Conservation (phyloP, 2,888 invertebrate species). For the Meganola albula region DNA sequence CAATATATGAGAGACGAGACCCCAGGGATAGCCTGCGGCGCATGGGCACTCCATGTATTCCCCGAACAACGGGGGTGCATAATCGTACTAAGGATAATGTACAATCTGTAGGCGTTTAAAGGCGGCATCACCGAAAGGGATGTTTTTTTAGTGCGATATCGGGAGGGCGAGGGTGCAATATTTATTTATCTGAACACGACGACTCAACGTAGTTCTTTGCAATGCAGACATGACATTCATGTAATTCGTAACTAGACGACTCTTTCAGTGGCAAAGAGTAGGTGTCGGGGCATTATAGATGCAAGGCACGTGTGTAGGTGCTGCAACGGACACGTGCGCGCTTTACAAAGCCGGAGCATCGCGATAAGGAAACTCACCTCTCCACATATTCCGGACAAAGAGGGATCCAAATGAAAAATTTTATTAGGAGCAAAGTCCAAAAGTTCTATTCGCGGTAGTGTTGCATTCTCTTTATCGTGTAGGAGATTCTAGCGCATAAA, state of each 20-base stretch:
- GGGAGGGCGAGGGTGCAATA: slow-evolving; percentile 77
- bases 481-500: slow-evolving; percentile 69
- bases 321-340: slow-evolving; percentile 50
- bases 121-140: slow-evolving; percentile 76
- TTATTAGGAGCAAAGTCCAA: slow-evolving; percentile 70
- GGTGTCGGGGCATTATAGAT: slow-evolving; percentile 55
- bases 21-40: slow-evolving; percentile 56
- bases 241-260: slow-evolving; percentile 52
- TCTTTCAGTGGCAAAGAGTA: slow-evolving; percentile 35
- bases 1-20: slow-evolving; percentile 74
- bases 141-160: slow-evolving; percentile 75
- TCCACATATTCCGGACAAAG: slow-evolving; percentile 58
- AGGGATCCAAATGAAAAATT: slow-evolving; percentile 69
- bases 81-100: slow-evolving; percentile 78
- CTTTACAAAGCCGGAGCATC: slow-evolving; percentile 58
- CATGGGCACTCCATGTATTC: slow-evolving; percentile 70
- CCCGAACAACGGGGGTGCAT: slow-evolving; percentile 76
- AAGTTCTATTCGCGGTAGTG: slow-evolving; percentile 65
- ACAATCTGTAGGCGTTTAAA: slow-evolving; percentile 79
- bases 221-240: slow-evolving; percentile 54
- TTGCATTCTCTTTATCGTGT: slow-evolving; percentile 74
- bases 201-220: slow-evolving; percentile 66
- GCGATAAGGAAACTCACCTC: slow-evolving; percentile 63
- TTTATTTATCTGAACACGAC: slow-evolving; percentile 72
- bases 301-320: slow-evolving; percentile 57